Conservation (phyloP, 2,113 vertebrate genomes). For the Asarcornis scutulata region DNA sequence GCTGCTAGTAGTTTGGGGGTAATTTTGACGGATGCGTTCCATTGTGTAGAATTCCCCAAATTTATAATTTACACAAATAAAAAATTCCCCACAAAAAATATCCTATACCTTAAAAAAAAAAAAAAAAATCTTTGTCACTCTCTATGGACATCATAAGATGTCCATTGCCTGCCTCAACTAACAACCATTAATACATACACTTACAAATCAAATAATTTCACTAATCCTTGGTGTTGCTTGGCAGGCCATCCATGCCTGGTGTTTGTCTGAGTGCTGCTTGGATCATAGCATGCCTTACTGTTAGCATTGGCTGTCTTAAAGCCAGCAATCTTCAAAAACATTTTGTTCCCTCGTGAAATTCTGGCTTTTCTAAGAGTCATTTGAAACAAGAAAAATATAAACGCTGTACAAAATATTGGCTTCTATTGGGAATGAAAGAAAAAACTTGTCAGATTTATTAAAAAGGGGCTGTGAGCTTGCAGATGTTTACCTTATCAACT, state of each 20-base stretch:
- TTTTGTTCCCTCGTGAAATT: neutral
- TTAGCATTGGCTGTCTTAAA: neutral
- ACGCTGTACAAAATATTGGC: neutral
- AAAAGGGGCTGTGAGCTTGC: neutral
- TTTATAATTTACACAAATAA: too few species aligned
- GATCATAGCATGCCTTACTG: neutral
- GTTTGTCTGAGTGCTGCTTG: fast-evolving
- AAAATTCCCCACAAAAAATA: neutral
- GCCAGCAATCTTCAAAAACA: neutral
- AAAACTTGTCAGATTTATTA: neutral
- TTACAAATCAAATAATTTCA: neutral
- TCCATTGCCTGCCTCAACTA: neutral
- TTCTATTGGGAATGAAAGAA: neutral
- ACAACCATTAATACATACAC: neutral
- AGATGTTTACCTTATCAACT: neutral
- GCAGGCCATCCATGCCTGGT: fast-evolving
- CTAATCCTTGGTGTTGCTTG: fast-evolving
- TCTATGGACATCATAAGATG: neutral
- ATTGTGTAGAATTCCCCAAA: too few species aligned
- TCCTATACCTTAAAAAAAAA: neutral
- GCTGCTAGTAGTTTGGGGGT: neutral
- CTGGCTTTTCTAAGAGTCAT: neutral
- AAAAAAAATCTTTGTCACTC: neutral
- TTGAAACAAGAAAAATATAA: neutral
- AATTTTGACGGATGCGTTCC: neutral